These are phyloP conservation scores for Argentina silus DNA, from an alignment of 2,797 vertebrate genomes.

Conservation along the genomic window DNA sequence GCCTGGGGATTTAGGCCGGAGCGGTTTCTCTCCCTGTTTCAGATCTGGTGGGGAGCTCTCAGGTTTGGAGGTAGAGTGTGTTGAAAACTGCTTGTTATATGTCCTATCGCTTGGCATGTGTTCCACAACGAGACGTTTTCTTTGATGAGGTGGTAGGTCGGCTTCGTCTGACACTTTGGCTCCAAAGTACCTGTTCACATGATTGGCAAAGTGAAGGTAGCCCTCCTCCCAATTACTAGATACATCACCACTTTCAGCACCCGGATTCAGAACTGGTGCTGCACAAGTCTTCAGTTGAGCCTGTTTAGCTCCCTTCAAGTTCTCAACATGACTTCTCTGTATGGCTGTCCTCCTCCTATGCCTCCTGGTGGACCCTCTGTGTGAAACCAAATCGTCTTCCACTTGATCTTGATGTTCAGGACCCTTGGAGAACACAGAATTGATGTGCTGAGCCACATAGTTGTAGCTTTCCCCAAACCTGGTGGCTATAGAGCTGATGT, in stretches of 20 bases:
- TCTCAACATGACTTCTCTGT: slow-evolving; percentile 12
- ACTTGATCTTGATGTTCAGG: slow-evolving; percentile 30
- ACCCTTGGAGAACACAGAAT: slow-evolving; percentile 61
- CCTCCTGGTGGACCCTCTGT: slow-evolving; percentile 21
- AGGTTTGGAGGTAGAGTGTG: slow-evolving; percentile 26
- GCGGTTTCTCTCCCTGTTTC: slow-evolving; percentile 16
- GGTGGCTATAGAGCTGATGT: slow-evolving; percentile 70
- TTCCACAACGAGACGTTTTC: slow-evolving; percentile 3
- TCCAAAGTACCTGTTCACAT: slow-evolving; percentile 77
- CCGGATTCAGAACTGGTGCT: slow-evolving; percentile 6
- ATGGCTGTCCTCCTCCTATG: slow-evolving; percentile 33
- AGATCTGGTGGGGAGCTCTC: slow-evolving; percentile 5
- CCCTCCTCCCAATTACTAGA: slow-evolving; percentile 63
- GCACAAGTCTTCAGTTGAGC: slow-evolving; percentile 17
- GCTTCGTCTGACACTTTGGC: slow-evolving; percentile 57
- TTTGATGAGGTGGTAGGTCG: slow-evolving; percentile 6
- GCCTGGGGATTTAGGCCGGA: slow-evolving; percentile 34
- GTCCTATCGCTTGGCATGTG: not conserved
- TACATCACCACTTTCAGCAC: slow-evolving; percentile 8
- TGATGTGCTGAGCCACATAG: slow-evolving; percentile 74
- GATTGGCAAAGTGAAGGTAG: slow-evolving; percentile 67
- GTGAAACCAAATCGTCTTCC: not conserved
- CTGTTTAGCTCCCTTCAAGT: slow-evolving; percentile 11
- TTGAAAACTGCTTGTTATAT: slow-evolving; percentile 13
- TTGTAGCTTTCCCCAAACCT: slow-evolving; percentile 75